Base-by-base conservation (phyloP, 1,140 invertebrate genomes). In the Artemia franciscana region DNA sequence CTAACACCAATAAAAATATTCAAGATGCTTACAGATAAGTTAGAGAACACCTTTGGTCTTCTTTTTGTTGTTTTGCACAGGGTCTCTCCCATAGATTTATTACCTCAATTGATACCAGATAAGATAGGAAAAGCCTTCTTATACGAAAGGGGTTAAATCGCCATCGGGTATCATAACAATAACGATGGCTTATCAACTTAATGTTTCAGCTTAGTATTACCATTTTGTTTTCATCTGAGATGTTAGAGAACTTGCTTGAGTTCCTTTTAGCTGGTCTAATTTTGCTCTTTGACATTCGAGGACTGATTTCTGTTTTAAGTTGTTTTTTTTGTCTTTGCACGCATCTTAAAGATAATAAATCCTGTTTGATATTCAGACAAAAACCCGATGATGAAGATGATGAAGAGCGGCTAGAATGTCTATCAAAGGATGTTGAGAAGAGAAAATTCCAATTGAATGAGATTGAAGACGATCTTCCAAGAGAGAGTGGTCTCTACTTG, bases 401-500 rank as follows among this genome's bases (percentile, higher is more conserved):
- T 66, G 69, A 73, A 58, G 65, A 74, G 60, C 67, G 72, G 12
- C 63, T 90, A 26, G 78, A 64, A 58, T 61, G 30, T 51, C 60
- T 64, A 4, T 27, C 82, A 63, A 84, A 84, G 68, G 82, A 86
- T 68, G 82, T 89, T 68, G 74, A 82, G 65, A 82, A 83, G 68
- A 78, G 87, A 65, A 82, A 84, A 69, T 82, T 84, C 39, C 84
- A 88, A 70, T 71, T 91, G 5, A 79, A 83, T 67, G 86, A 90
- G 72, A 86, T 91, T 63, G 86, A 90, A 71, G 84, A 89, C 71
- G 84, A 81, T 51, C 77, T 92, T 68, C 88, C 87, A 23, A 88
- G 87, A 72, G 78, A 82, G 70, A 91, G 88, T 74, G 86, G 91
- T 66, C 73, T 85, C 39, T 97, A 96, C 73, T 78, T 97, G 65